Base-by-base conservation (phyloP, 1,140 invertebrate genomes). In the Temnothorax longispinosus region DNA sequence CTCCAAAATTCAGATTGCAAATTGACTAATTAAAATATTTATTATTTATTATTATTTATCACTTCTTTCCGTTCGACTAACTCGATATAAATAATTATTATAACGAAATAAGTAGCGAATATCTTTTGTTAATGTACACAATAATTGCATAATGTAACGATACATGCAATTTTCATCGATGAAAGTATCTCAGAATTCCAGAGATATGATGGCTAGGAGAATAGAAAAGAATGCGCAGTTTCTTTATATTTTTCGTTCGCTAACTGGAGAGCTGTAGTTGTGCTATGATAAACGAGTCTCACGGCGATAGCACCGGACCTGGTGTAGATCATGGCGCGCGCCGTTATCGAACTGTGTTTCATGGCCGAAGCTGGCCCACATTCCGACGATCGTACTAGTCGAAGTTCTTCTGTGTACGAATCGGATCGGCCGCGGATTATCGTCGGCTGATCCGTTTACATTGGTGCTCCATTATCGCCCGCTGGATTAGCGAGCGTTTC, bases 371-470 rank as follows among this genome's bases (percentile, higher is more conserved):
- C 82, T 72, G 71, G 58, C 64, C 52, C 65, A 76, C 69, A 60
- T 88, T 75, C 52, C 75, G 72, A 11, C 60, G 47, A 54, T 75
- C 65, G n/a, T 60, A 60, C 41, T 50, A 56, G 32, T 35, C 58
- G 8, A n/a, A 85, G 69, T 90, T 90, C 89, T 90, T 90, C 81
- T 78, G 62, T 88, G 76, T 71, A 86, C 82, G 81, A 86, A 84
- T 84, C 87, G 78, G 82, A 86, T 88, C 82, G 82, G 64, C 54
- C 65, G 54, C 62, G 87, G 89, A 91, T 91, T 90, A 90, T 91
- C 89, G 87, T 81, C 77, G 77, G 69, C 47, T 85, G 89, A 91
- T 90, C 89, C 89, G 89, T 90, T 90, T 90, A 90, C 89, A 90
- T 82, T 75, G 88, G 65, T 58, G 89, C 82, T 91, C 89, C 89